Percentiles rank a stretch among this genome's conserved stretches.
Evolutionary conservation across 2,797 vertebrate genomes (phyloP).

Genomic region (Pyrocephalus nanus): DNA sequence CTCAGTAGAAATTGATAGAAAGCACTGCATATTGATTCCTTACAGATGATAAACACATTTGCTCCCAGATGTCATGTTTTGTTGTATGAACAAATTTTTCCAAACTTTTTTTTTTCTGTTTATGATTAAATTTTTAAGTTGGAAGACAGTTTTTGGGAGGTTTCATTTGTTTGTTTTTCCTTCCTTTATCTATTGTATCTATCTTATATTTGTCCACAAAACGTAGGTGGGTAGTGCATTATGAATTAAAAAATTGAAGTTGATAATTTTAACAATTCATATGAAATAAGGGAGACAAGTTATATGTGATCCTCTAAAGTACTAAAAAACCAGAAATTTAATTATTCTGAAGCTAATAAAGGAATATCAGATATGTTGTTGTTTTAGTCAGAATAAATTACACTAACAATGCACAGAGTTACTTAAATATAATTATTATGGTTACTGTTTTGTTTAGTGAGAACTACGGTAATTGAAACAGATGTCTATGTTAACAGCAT

Average conservation of each 20-base stretch:
- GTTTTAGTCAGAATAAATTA: neutral
- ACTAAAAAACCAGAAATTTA: neutral
- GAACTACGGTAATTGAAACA: constrained; percentile 93
- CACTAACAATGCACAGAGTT: neutral
- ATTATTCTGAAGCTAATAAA: neutral
- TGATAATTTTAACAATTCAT: neutral
- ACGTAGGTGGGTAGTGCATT: neutral
- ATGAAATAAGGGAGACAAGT: neutral
- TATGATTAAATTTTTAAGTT: neutral
- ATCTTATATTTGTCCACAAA: neutral
- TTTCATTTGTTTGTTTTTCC: neutral
- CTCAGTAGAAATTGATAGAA: neutral
- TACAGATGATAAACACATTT: neutral
- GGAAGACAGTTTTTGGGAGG: neutral
- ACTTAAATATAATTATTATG: constrained; percentile 28
- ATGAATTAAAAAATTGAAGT: neutral
- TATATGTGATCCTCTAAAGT: neutral
- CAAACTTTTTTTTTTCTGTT: neutral
- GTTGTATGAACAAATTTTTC: neutral
- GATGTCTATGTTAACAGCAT: constrained; percentile 97
- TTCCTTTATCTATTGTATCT: neutral
- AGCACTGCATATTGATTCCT: neutral
- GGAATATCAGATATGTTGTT: neutral
- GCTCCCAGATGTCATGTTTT: neutral
- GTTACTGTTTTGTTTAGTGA: constrained; percentile 83